Conservation (phyloP, 2,797 vertebrate genomes). For the Sparus aurata region DNA sequence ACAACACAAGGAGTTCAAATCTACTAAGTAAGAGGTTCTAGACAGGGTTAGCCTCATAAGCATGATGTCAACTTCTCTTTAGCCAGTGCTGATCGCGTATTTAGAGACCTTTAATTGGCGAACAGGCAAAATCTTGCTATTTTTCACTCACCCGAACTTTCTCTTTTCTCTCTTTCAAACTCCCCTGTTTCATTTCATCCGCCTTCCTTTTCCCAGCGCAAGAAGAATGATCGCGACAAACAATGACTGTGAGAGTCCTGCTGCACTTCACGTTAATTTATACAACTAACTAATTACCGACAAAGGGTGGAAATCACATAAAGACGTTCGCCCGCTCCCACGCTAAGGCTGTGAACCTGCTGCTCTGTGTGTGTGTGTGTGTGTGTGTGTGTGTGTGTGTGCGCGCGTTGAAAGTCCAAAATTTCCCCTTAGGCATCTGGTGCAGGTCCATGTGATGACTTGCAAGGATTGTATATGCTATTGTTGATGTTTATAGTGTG, state of each 20-base stretch:
- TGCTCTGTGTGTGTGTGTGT: constrained; percentile 30
- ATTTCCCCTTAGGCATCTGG: constrained; percentile 46
- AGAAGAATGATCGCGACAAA: constrained; percentile 89
- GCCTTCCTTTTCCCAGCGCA: constrained; percentile 58
- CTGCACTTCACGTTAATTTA: constrained; percentile 97
- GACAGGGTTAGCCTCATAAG: constrained; percentile 33
- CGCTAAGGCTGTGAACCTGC: constrained; percentile 84
- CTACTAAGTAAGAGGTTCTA: constrained; percentile 20
- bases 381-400: constrained; percentile 2
- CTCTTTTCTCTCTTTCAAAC: constrained; percentile 51
- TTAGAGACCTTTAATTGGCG: constrained; percentile 53
- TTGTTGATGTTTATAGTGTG: constrained; percentile 61
- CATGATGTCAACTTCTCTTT: constrained; percentile 42
- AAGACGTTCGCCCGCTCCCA: constrained; percentile 92
- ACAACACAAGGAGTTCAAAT: constrained; percentile 11
- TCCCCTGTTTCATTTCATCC: constrained; percentile 47
- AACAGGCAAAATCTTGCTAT: constrained; percentile 65
- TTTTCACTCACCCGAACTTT: constrained; percentile 29
- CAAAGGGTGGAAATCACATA: constrained; percentile 96
- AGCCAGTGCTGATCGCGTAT: constrained; percentile 8
- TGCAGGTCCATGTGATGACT: constrained; percentile 62
- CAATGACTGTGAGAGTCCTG: constrained; percentile 92
- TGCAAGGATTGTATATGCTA: constrained; percentile 57
- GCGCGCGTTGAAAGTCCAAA: constrained; percentile 9
- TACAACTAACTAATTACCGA: constrained; percentile 99